phyloP scores from a whole-genome alignment of 2,888 invertebrate species.

The Phaedon cochleariae region DNA sequence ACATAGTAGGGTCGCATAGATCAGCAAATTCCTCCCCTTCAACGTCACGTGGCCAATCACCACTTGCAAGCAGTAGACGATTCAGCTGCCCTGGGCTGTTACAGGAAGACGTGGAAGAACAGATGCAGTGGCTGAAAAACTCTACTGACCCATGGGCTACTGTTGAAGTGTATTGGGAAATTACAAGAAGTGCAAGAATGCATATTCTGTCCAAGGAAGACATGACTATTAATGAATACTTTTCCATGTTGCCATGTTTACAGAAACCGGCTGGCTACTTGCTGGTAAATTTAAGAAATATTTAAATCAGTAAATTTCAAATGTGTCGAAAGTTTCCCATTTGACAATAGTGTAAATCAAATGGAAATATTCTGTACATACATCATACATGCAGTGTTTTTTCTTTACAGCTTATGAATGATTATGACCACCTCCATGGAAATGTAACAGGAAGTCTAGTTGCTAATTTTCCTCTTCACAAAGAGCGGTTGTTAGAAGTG shows the following conservation, averaged over 20 bases:
- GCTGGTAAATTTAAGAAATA: neutral
- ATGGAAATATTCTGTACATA: too few relatives aligned
- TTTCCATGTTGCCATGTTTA: neutral
- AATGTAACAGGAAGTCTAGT: too few relatives aligned
- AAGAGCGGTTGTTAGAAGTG: too few relatives aligned
- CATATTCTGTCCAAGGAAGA: neutral
- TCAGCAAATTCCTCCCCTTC: neutral
- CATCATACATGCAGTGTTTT: too few relatives aligned
- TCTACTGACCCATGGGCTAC: constrained; percentile 5
- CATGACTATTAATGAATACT: constrained; percentile 2
- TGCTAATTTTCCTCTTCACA: too few relatives aligned
- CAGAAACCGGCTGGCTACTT: neutral
- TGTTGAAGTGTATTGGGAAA: neutral
- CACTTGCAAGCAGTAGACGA: neutral
- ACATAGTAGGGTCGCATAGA: neutral
- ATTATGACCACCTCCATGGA: too few relatives aligned
- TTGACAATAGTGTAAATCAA: too few relatives aligned
- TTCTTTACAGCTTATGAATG: too few relatives aligned
- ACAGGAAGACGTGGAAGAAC: neutral
- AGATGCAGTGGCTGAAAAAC: neutral
- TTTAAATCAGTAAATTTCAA: neutral
- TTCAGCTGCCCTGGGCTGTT: neutral
- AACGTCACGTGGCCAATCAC: neutral
- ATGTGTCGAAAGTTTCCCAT: too few relatives aligned
- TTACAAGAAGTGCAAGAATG: neutral